Percentiles rank a stretch among this genome's conserved stretches.
phyloP scores from a whole-genome alignment of 2,113 vertebrate genomes.

The Xerus inauris region DNA sequence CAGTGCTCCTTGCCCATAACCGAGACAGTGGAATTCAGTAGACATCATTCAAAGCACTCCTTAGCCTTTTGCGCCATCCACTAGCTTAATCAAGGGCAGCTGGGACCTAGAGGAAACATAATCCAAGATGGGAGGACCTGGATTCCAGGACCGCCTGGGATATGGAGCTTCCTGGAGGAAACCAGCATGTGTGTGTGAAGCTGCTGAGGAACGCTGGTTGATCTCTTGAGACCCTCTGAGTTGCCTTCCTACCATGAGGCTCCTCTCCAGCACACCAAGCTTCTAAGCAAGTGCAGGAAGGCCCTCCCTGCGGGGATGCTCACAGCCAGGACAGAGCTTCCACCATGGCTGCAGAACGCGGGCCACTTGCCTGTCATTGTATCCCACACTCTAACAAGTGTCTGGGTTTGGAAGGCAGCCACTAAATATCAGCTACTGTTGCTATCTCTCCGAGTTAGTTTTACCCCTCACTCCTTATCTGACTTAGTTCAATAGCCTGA shows the following conservation, averaged over 20 bases:
- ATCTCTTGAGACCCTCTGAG: not conserved
- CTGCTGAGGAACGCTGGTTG: not conserved
- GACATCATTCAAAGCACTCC: not conserved
- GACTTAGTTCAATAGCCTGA: not conserved
- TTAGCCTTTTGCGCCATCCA: not conserved
- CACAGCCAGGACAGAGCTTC: not conserved
- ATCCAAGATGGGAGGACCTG: not conserved
- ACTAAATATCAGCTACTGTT: not conserved
- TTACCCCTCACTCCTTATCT: not conserved
- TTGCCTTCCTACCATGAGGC: not conserved
- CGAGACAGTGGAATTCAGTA: not conserved
- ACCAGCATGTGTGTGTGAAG: not conserved
- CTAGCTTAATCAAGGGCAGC: not conserved
- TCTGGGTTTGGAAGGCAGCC: not conserved
- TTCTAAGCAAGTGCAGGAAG: not conserved
- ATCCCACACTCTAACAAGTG: not conserved
- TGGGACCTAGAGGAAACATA: not conserved
- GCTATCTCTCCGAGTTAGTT: not conserved
- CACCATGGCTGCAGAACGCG: not conserved
- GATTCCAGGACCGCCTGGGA: not conserved
- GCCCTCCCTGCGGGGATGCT: not conserved
- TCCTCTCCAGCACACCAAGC: not conserved
- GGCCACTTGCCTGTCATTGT: too few relatives aligned
- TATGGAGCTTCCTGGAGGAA: not conserved
- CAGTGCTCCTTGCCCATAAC: not conserved